These are phyloP conservation scores for Todiramphus saurophagus DNA, from an alignment of 2,113 vertebrate genomes.

Conservation along the genomic window DNA sequence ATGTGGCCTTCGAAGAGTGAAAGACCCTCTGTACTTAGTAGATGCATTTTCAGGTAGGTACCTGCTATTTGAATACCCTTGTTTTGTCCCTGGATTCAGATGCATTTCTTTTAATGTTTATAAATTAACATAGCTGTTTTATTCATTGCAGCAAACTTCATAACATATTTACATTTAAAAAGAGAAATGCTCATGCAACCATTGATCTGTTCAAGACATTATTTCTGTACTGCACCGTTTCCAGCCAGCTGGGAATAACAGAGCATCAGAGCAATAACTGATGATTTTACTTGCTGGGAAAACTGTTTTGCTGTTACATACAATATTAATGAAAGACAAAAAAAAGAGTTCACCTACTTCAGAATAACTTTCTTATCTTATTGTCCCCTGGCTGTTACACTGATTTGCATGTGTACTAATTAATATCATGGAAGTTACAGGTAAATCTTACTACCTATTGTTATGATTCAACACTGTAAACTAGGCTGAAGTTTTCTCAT, in stretches of 20 bases:
- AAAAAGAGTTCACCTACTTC: neutral
- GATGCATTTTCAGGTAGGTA: constrained; percentile 82
- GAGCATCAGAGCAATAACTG: neutral
- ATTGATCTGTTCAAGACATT: neutral
- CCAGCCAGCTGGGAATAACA: constrained; percentile 23
- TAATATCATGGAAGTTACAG: neutral
- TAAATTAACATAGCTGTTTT: neutral
- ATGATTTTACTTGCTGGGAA: neutral
- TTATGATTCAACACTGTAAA: neutral
- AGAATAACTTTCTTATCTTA: neutral
- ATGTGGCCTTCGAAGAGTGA: constrained; percentile 88
- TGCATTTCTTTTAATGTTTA: neutral
- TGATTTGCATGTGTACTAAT: neutral
- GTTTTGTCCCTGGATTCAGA: neutral
- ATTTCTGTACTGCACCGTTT: neutral
- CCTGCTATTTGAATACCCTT: neutral
- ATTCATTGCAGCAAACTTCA: neutral
- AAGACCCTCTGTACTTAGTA: constrained; percentile 88
- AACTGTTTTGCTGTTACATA: neutral
- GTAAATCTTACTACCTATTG: neutral
- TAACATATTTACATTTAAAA: neutral
- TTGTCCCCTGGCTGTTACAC: neutral
- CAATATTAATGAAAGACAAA: constrained; percentile 19
- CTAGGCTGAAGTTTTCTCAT: neutral
- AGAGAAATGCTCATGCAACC: neutral